phyloP scores from a whole-genome alignment of 2,797 vertebrate genomes.

The Sitta carolinensis region DNA sequence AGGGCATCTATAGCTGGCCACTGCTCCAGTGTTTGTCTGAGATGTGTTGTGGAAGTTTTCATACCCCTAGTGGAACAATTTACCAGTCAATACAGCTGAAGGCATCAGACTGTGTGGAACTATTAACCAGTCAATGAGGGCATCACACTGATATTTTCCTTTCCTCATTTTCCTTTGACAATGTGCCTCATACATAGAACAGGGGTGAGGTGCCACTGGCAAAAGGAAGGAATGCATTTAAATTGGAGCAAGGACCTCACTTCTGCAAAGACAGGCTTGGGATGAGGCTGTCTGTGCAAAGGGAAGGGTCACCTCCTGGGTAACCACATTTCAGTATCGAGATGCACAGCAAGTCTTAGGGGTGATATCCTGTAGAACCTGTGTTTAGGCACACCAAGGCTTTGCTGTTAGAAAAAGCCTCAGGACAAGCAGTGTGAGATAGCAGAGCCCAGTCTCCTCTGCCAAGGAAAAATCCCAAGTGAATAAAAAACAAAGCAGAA shows the following conservation, averaged over 20 bases:
- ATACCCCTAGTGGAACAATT: not conserved
- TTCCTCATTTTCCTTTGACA: not conserved
- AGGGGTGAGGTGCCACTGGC: not conserved
- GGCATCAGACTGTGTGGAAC: not conserved
- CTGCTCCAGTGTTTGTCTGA: not conserved
- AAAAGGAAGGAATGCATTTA: not conserved
- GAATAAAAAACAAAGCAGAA: not conserved
- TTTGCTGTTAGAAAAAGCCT: not conserved
- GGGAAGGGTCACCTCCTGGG: not conserved
- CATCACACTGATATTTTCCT: not conserved
- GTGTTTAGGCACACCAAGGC: not conserved
- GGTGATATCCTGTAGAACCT: not conserved
- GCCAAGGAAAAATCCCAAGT: not conserved
- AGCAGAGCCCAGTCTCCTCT: not conserved
- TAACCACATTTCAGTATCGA: not conserved
- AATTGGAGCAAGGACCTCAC: not conserved
- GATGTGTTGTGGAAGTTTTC: not conserved
- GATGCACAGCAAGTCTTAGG: not conserved
- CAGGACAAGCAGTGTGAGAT: not conserved
- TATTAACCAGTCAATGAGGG: not conserved
- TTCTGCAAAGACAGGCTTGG: not conserved
- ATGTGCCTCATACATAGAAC: rapidly evolving
- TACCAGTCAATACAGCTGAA: not conserved
- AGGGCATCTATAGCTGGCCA: not conserved
- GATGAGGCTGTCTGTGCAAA: not conserved